Percentiles rank a stretch among this genome's conserved stretches.
phyloP scores from a whole-genome alignment of 2,888 invertebrate genomes.

The Omphaloscelis lunosa region DNA sequence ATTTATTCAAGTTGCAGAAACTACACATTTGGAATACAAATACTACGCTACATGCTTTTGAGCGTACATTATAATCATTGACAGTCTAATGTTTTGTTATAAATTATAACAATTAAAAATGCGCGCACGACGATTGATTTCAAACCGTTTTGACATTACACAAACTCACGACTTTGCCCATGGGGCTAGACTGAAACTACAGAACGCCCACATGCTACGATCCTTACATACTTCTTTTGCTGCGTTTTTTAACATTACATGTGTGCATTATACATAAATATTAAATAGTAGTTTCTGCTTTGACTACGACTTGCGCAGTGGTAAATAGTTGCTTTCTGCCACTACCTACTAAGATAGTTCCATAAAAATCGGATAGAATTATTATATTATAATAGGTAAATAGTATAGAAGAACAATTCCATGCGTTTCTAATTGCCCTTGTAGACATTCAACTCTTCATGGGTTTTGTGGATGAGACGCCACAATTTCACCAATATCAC shows the following conservation, averaged over 20 bases:
- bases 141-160: neutral
- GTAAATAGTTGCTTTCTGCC: neutral
- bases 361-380: neutral
- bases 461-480: neutral
- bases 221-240: neutral
- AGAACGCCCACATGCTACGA: neutral
- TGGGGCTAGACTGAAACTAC: neutral
- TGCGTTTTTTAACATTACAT: neutral
- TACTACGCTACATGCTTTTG: constrained; percentile 66
- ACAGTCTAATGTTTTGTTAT: constrained; percentile 21
- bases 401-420: constrained; percentile 18
- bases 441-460: neutral
- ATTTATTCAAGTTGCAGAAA: constrained; percentile 70
- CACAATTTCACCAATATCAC: constrained; percentile 6
- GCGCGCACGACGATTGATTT: constrained; percentile 36
- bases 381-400: constrained; percentile 1
- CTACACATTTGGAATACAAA: constrained; percentile 75
- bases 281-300: constrained; percentile 14
- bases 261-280: constrained; percentile 9
- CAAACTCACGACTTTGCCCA: neutral
- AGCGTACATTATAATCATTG: constrained; percentile 58
- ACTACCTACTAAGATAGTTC: neutral
- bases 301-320: neutral
- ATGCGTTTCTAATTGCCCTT: constrained; percentile 14
- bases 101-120: constrained; percentile 13